Conservation (phyloP, 2,113 vertebrate species). For the Atlantisia rogersi region DNA sequence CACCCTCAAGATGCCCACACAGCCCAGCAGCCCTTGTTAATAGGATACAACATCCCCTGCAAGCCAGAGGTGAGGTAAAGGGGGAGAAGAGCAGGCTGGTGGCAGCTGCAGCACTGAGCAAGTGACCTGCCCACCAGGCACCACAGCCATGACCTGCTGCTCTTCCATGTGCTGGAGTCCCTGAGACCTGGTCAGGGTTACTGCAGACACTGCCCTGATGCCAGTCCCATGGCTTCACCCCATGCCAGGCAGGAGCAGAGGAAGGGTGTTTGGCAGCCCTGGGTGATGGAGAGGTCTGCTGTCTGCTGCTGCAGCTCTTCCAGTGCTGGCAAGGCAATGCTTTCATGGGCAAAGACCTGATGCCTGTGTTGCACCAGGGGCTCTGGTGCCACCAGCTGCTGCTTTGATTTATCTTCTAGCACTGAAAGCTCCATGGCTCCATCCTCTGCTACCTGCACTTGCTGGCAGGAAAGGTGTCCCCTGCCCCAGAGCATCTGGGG, state of each 20-base stretch:
- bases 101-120: background rate
- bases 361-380: background rate
- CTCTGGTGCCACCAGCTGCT: background rate
- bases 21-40: background rate
- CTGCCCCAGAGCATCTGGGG: background rate
- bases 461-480: background rate
- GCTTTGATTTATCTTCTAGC: background rate
- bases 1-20: background rate
- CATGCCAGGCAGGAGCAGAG: rapidly evolving
- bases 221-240: background rate
- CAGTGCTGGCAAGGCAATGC: rapidly evolving
- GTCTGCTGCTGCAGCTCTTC: background rate
- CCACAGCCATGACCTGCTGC: rapidly evolving
- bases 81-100: background rate
- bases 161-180: rapidly evolving
- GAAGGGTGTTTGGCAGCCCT: background rate
- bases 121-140: background rate
- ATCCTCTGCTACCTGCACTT: background rate
- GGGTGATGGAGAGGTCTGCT: background rate
- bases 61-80: background rate
- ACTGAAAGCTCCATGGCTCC: background rate
- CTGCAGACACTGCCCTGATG: background rate
- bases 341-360: background rate
- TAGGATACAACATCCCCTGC: background rate
- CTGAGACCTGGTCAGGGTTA: background rate